Base-by-base conservation (phyloP, 1,140 invertebrate species). In the Lepidotrigona ventralis region DNA sequence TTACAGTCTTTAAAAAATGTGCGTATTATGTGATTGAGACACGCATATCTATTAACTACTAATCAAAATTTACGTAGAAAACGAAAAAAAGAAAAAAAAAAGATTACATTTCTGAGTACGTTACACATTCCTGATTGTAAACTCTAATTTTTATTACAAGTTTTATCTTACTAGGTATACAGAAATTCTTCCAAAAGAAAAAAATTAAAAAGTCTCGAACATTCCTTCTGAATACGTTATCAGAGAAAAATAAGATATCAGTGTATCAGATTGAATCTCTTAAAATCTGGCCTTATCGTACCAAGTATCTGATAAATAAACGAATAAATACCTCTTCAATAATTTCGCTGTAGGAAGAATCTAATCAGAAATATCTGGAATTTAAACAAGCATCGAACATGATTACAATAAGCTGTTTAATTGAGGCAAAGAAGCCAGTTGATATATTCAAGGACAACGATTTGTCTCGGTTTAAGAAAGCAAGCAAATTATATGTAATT, bases 401-500 rank as follows among this genome's bases (percentile, higher is more conserved):
- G 15, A n/a, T n/a, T 69, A 0, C 14, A n/a, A 17, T 46, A 39
- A 75, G 39, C 60, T n/a, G 21, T 14, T 2, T 8, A 23, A 60
- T 63, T 39, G 15, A 19, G 11, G 15, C 15, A 0, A 46, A 26
- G 46, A 19, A 64, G 2, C 3, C 9, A 46, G 19, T 51, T 76
- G 11, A 58, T 33, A 56, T 73, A 4, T 2, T 64, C 51, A 69
- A 68, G 58, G 74, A 85, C 87, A 68, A 69, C 74, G 19, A 29
- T 66, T 66, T 19, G 2, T 17, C 19, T 66, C 17, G 6, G 1
- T 64, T 29, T 19, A 29, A 66, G 60, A 63, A 15, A 15, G n/a
- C 17, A 63, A 26, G n/a, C 3, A 29, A 29, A 64, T 64, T 64
- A n/a, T 8, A 6, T n/a, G 2, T 39, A 56, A 75, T 75, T 39